These are phyloP conservation scores for Phenganax marumi DNA, from an alignment of 92 coral and sea anemone species.

Conservation along the genomic window DNA sequence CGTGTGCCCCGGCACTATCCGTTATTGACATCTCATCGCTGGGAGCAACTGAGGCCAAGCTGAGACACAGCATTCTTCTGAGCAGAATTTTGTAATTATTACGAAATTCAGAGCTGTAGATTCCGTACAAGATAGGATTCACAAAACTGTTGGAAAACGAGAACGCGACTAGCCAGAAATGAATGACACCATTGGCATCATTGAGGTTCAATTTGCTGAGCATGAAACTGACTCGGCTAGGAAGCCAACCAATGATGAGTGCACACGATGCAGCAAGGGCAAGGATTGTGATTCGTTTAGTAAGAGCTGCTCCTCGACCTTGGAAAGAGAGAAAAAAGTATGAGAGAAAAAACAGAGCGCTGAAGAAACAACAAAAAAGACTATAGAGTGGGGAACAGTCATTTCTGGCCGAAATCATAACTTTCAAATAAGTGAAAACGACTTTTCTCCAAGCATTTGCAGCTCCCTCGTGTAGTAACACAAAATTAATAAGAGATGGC, in stretches of 20 bases:
- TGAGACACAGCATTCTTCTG: constrained; percentile 20
- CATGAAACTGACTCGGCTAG: constrained; percentile 38
- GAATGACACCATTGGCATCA: constrained; percentile 18
- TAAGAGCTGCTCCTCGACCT: constrained; percentile 29
- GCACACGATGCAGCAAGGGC: constrained; percentile 41
- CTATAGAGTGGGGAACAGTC: no score
- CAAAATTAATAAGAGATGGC: no score
- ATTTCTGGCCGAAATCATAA: no score
- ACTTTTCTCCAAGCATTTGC: no score
- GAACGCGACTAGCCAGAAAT: constrained; percentile 35
- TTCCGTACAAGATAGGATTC: constrained; percentile 34
- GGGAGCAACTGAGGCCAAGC: neutral
- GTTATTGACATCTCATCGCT: neutral
- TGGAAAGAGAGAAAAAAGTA: no score
- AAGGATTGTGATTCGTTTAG: constrained; percentile 34
- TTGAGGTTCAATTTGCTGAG: constrained; percentile 26
- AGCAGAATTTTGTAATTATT: constrained; percentile 17
- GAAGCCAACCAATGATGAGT: constrained; percentile 43
- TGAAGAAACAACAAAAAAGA: no score
- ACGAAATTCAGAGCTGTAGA: constrained; percentile 37
- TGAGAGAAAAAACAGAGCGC: no score
- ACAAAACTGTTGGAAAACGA: constrained; percentile 34
- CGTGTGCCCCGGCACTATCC: neutral
- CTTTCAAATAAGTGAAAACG: no score
- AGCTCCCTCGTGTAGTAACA: no score